These are phyloP conservation scores for Lacanobia oleracea DNA, from an alignment of 2,888 invertebrate species.

Conservation along the genomic window DNA sequence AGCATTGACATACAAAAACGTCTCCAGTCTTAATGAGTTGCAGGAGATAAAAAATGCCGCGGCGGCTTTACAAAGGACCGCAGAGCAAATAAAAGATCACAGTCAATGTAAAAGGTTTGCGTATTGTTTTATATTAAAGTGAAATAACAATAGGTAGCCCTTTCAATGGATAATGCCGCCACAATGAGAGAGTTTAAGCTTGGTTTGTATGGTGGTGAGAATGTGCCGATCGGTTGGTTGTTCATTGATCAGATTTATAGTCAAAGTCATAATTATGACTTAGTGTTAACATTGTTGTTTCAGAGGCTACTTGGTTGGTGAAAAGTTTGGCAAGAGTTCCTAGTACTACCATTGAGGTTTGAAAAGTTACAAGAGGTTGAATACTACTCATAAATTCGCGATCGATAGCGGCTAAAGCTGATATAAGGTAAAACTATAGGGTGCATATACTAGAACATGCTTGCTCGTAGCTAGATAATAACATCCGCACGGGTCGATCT, in stretches of 20 bases:
- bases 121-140: conserved; percentile 90
- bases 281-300: not conserved
- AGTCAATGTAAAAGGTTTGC: conserved; percentile 83
- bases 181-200: conserved; percentile 81
- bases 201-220: conserved; percentile 74
- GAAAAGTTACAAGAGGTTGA: not conserved
- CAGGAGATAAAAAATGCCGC: conserved; percentile 84
- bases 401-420: not conserved
- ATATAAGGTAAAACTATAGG: not conserved
- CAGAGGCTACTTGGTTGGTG: not conserved
- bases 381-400: not conserved
- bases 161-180: conserved; percentile 89
- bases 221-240: conserved; percentile 8
- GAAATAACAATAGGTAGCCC: conserved; percentile 90
- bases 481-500: too few relatives aligned
- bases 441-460: too few relatives aligned
- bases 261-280: not conserved
- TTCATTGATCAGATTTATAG: not conserved
- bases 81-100: conserved; percentile 85
- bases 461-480: too few relatives aligned
- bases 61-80: conserved; percentile 84
- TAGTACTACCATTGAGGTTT: not conserved
- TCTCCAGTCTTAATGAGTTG: conserved; percentile 84
- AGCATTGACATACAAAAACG: conserved; percentile 69
- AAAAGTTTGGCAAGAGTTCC: not conserved